A percentile compares a stretch with the other conserved stretches of the same genome.
Evolutionary conservation across 1,140 invertebrate species (phyloP).

Genomic region (Periplaneta americana): DNA sequence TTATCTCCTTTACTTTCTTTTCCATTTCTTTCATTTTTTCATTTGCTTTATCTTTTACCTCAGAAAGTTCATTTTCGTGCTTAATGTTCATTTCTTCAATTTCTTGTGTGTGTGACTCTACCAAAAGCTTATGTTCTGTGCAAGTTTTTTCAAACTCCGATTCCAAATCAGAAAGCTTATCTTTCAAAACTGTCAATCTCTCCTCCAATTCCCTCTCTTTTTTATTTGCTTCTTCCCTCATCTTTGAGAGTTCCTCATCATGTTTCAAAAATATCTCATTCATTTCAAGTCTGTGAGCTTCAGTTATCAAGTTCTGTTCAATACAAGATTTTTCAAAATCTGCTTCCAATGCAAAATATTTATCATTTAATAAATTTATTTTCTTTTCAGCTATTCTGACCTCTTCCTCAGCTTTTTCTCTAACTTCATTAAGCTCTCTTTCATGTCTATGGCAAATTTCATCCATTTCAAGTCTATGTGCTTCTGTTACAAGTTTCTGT

Average conservation of each 20-base stretch:
- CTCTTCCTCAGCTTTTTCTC: conserved; percentile 27
- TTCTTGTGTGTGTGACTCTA: not conserved
- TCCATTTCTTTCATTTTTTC: not conserved
- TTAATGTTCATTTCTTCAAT: not conserved
- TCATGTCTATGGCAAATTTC: conserved; percentile 22
- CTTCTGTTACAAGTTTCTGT: conserved; percentile 20
- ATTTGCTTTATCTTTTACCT: not conserved
- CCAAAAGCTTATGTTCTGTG: not conserved
- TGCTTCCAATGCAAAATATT: not conserved
- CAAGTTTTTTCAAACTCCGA: not conserved
- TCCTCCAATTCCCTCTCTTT: too few relatives aligned
- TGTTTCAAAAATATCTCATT: not conserved
- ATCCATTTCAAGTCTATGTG: conserved; percentile 30
- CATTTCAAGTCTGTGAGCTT: not conserved
- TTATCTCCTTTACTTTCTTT: not conserved
- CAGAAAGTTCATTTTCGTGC: not conserved
- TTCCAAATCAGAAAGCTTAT: not conserved
- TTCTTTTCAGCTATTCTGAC: too few relatives aligned
- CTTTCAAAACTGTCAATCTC: not conserved
- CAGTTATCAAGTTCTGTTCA: not conserved
- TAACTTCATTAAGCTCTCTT: conserved; percentile 28
- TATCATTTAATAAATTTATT: not conserved
- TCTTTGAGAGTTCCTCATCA: too few relatives aligned
- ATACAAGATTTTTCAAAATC: not conserved
- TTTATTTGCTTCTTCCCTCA: too few relatives aligned